Percentiles rank a stretch among this genome's conserved stretches.
Evolutionary conservation across 2,113 vertebrate genomes (phyloP).

Genomic region (Campylomormyrus tamandua): DNA sequence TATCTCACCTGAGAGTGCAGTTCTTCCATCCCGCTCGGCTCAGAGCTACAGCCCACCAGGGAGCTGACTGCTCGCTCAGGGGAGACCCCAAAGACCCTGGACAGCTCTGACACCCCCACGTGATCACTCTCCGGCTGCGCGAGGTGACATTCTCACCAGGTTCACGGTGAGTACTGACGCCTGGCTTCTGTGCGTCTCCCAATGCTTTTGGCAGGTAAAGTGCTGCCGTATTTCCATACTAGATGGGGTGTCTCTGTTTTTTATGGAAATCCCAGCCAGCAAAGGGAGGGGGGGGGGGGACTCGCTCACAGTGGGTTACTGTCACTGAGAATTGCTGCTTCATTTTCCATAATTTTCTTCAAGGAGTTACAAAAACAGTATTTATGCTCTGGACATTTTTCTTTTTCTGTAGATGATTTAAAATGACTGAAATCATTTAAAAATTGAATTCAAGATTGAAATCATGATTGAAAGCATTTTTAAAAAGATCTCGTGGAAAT

Average conservation of each 20-base stretch:
- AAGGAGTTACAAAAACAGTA: not conserved
- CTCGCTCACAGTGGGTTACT: not conserved
- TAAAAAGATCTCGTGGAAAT: not conserved
- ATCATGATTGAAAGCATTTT: not conserved
- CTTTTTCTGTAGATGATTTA: not conserved
- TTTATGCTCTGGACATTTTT: not conserved
- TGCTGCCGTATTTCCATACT: not conserved
- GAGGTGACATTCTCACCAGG: conserved; percentile 1
- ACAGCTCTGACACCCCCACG: not conserved
- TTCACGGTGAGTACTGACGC: conserved; percentile 15
- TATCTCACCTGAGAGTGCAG: conserved; percentile 9
- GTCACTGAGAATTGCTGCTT: not conserved
- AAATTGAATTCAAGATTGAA: no score
- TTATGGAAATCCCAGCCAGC: not conserved
- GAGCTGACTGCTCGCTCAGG: not conserved
- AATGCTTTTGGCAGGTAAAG: not conserved
- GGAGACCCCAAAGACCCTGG: not conserved
- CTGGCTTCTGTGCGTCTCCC: not conserved
- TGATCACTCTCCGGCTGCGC: not conserved
- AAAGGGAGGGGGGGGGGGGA: not conserved
- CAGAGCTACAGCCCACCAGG: not conserved
- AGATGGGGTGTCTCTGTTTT: not conserved
- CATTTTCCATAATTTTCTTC: not conserved
- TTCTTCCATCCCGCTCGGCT: not conserved
- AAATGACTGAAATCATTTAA: not conserved